A percentile compares a stretch with the other conserved stretches of the same genome.
Conservation (phyloP, 2,888 invertebrate species). For the Leuctra nigra region DNA sequence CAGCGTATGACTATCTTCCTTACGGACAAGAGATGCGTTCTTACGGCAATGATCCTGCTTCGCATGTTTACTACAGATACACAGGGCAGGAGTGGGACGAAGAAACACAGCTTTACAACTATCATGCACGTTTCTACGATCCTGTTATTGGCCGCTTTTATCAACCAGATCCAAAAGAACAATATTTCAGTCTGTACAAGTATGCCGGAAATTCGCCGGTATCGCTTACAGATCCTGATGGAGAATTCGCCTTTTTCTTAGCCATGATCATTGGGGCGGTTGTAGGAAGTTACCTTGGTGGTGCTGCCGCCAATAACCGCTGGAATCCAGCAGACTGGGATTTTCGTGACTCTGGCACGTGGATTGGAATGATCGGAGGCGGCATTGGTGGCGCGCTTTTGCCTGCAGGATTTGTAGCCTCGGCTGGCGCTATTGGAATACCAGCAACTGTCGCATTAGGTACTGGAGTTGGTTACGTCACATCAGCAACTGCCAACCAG, state of each 20-base stretch:
- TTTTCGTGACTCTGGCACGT: not conserved
- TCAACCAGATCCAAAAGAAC: slow-evolving; percentile 27
- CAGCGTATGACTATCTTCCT: slow-evolving; percentile 32
- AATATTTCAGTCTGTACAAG: slow-evolving; percentile 31
- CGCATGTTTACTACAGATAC: slow-evolving; percentile 28
- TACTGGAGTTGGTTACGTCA: not conserved
- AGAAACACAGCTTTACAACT: slow-evolving; percentile 31
- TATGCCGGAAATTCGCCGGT: slow-evolving; percentile 28
- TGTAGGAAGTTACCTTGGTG: not conserved
- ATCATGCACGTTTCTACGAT: slow-evolving; percentile 31
- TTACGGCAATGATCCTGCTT: slow-evolving; percentile 23
- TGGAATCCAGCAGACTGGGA: slow-evolving; percentile 4
- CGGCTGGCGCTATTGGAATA: not conserved
- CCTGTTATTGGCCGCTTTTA: slow-evolving; percentile 30
- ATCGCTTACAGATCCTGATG: not conserved
- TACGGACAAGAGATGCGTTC: slow-evolving; percentile 29
- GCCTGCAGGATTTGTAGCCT: not conserved
- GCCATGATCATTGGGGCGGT: not conserved
- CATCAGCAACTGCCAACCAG: not conserved
- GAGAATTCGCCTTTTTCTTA: not conserved
- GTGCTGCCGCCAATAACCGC: not conserved
- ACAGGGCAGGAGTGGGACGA: slow-evolving; percentile 33
- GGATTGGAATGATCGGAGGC: not conserved
- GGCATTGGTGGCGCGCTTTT: not conserved
- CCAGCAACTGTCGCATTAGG: not conserved